Conservation (phyloP, 1,140 invertebrate species). For the Mercenaria mercenaria region DNA sequence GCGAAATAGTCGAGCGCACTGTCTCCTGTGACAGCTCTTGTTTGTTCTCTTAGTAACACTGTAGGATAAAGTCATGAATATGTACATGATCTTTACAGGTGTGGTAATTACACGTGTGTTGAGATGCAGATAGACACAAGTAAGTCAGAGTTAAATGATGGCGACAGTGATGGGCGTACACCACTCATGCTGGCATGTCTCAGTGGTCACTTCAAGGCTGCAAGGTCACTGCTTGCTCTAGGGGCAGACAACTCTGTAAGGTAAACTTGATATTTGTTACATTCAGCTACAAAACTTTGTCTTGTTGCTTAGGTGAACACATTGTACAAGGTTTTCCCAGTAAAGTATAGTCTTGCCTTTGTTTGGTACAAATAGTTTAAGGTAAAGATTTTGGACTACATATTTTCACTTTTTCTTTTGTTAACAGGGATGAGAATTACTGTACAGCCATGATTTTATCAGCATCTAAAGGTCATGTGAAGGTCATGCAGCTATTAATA, state of each 20-base stretch:
- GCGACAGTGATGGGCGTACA: conserved; percentile 60
- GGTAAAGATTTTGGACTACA: no score
- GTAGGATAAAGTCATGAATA: no score
- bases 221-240: conserved; percentile 51
- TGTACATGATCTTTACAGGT: no score
- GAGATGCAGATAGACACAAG: conserved; percentile 55
- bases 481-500: conserved; percentile 60
- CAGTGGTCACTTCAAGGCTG: conserved; percentile 52
- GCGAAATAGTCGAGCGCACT: no score
- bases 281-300: no score
- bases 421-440: conserved; percentile 64
- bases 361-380: no score
- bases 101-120: conserved; percentile 54
- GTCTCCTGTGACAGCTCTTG: no score
- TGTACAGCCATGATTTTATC: conserved; percentile 58
- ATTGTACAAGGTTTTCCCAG: no score
- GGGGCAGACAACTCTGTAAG: conserved; percentile 65
- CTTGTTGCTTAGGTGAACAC: neutral
- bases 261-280: no score
- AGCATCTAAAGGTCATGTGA: conserved; percentile 62
- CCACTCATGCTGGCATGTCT: conserved; percentile 57
- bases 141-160: conserved; percentile 52
- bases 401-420: no score
- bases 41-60: no score
- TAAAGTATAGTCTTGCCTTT: no score